Conservation (phyloP, 2,797 vertebrate genomes). For the Malurus leucopterus region DNA sequence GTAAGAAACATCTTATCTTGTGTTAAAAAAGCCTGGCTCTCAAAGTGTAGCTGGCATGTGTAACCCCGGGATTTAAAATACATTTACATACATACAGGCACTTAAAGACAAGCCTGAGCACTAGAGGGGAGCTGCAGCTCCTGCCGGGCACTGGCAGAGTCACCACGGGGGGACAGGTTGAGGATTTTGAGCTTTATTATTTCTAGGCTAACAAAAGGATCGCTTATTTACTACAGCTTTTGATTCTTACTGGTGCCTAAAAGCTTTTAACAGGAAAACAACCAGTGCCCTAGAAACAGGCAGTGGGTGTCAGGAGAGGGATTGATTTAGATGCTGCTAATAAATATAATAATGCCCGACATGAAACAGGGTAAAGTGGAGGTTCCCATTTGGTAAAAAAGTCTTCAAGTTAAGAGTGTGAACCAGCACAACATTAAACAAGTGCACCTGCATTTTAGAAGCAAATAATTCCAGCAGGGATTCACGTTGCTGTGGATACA, state of each 20-base stretch:
- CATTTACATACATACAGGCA: background rate
- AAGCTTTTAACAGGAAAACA: background rate
- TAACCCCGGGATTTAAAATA: background rate
- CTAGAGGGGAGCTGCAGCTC: background rate
- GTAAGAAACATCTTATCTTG: background rate
- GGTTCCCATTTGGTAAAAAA: slow-evolving; percentile 12
- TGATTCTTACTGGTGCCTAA: background rate
- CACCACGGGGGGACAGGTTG: background rate
- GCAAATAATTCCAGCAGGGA: slow-evolving; percentile 78
- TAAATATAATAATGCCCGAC: background rate
- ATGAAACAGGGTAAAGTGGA: slow-evolving; percentile 32
- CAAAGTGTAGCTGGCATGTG: background rate
- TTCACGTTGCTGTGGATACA: slow-evolving; percentile 83
- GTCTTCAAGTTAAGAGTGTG: slow-evolving; percentile 59
- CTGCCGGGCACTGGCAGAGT: background rate
- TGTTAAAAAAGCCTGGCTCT: background rate
- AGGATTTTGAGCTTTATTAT: background rate
- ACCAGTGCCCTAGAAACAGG: background rate
- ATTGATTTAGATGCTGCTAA: background rate
- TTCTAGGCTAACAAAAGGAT: background rate
- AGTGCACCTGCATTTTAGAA: slow-evolving; percentile 73
- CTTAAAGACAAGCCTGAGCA: background rate
- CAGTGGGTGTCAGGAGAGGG: background rate
- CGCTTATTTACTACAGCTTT: background rate
- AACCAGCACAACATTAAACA: slow-evolving; percentile 63